Evolutionary conservation across 2,888 invertebrate species (phyloP), one percentile per base, ranked within the genome.

Genomic region (Taenaris catops): DNA sequence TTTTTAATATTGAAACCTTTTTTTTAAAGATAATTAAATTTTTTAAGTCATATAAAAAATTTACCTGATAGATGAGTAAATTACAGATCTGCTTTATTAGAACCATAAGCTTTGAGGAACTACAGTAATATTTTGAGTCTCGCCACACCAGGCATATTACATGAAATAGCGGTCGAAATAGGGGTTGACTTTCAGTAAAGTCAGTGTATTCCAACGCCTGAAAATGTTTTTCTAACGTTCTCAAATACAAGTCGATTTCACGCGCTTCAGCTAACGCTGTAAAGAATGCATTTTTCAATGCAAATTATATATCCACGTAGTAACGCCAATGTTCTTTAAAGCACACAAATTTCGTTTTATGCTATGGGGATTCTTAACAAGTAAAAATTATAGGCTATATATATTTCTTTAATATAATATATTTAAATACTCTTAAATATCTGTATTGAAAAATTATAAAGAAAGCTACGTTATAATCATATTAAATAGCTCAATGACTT

Each of bases 121-220:
- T 94, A 67, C 96, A 95, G 71, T 97, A 98, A 63, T 96, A 96
- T 49, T 91, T 91, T 0, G 96, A 97, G 63, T 95, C 93, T 14
- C 94, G 91, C 97, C 98, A 98, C 24, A 97, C 91, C 54, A 96
- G 88, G 55, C 97, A 96, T 20, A 98, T 91, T 0, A 94, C 91
- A 57, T 97, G 95, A 83, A 98, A 92, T 46, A 96, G 67, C 0
- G 96, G 95, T 19, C 92, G 90, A 54, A 98, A 90, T 27, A 94
- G 67, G 1, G 93, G 91, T 46, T 91, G 90, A 32, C 91, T 89
- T 66, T 96, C 96, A n/a, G 94, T 91, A 64, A 96, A 96, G 62
- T 96, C 96, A 0, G 92, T 92, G 58, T 94, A 94, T 75, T 94
- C 94, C 47, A 97, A 83, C 11, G 91, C 87, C 59, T 93, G 92